A percentile compares a stretch with the other conserved stretches of the same genome.
These are phyloP conservation scores for Antedon mediterranea DNA, from an alignment of 53 echinoderm and acorn worm genomes.

Conservation along the genomic window DNA sequence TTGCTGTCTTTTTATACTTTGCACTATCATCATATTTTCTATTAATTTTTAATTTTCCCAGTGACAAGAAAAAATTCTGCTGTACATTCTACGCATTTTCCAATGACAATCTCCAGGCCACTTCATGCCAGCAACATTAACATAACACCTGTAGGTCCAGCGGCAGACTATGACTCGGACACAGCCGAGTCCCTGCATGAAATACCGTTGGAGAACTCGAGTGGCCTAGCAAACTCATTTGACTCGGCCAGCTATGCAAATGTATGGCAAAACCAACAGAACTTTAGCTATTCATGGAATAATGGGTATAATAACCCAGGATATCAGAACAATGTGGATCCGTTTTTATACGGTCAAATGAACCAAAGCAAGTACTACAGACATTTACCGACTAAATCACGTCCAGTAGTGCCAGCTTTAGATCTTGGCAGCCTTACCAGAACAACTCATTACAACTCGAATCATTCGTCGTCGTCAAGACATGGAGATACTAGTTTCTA, in stretches of 20 bases:
- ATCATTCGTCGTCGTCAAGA: too few species aligned
- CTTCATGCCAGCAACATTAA: slow-evolving; percentile 12
- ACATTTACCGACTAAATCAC: not conserved
- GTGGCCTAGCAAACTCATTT: not conserved
- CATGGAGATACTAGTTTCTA: too few species aligned
- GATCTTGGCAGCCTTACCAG: not conserved
- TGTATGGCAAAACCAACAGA: not conserved
- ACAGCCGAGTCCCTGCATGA: slow-evolving; percentile 82
- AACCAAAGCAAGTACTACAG: not conserved
- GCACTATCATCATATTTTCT: too few species aligned
- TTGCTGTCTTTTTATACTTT: too few species aligned
- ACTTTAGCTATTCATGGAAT: not conserved
- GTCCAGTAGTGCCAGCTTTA: not conserved
- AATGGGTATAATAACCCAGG: too few species aligned
- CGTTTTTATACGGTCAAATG: not conserved
- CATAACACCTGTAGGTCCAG: slow-evolving; percentile 39
- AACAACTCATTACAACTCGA: too few species aligned
- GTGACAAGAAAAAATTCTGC: not conserved
- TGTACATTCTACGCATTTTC: not conserved
- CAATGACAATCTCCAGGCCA: not conserved
- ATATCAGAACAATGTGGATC: not conserved
- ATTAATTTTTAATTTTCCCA: not conserved
- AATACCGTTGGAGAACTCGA: slow-evolving; percentile 24
- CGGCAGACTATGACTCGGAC: slow-evolving; percentile 61
- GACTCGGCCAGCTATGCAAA: not conserved